These are phyloP conservation scores for Australoheros scitulus DNA, from an alignment of 2,113 vertebrate genomes.

Conservation along the genomic window DNA sequence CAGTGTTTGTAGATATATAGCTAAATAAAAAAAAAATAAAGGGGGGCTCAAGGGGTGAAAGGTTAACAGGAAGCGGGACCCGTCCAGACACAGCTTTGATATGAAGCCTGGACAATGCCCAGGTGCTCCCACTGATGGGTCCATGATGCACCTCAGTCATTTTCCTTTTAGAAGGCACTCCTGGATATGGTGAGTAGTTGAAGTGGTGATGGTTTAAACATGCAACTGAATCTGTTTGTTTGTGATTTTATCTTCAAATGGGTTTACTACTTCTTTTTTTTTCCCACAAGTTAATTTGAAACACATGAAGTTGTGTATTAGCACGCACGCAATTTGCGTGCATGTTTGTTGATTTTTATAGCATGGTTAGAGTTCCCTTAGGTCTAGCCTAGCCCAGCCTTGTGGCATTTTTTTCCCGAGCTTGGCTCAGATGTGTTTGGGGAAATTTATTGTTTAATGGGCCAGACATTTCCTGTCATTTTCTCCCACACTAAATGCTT, in stretches of 20 bases:
- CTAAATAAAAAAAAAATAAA: not conserved
- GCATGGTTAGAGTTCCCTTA: slow-evolving; percentile 20
- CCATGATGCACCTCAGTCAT: slow-evolving; percentile 95
- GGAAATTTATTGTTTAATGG: slow-evolving; percentile 75
- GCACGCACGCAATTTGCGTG: not conserved
- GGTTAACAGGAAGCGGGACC: slow-evolving; percentile 34
- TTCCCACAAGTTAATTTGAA: not conserved
- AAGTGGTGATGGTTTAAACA: not conserved
- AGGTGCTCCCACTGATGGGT: slow-evolving; percentile 80
- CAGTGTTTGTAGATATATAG: slow-evolving; percentile 44
- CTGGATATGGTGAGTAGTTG: slow-evolving; percentile 95
- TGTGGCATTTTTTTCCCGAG: slow-evolving; percentile 24
- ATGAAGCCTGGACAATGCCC: slow-evolving; percentile 82
- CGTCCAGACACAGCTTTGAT: slow-evolving; percentile 20
- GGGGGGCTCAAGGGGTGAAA: slow-evolving; percentile 30
- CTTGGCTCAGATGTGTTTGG: slow-evolving; percentile 54
- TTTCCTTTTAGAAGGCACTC: slow-evolving; percentile 97
- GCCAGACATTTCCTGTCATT: slow-evolving; percentile 75
- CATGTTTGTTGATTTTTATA: slow-evolving; percentile 52
- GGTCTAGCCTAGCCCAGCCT: slow-evolving; percentile 26
- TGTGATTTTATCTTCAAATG: not conserved
- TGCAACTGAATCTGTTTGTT: not conserved
- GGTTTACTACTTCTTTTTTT: not conserved
- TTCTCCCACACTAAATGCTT: slow-evolving; percentile 68
- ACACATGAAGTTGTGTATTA: not conserved